phyloP scores from a whole-genome alignment of 2,888 invertebrate genomes.

The Eremobia ochroleuca region DNA sequence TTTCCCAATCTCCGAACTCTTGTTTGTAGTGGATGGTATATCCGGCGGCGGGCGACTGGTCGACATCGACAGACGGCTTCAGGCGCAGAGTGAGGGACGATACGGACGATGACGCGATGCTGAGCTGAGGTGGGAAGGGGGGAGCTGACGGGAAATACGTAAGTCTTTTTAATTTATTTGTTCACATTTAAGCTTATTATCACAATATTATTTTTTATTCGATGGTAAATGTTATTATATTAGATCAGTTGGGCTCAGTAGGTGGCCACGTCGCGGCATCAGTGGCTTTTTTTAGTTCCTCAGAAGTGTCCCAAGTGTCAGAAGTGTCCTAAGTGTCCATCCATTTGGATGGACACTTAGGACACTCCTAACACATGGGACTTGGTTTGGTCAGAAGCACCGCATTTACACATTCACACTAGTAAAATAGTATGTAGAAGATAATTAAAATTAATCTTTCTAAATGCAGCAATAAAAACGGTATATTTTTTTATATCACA shows the following conservation, averaged over 20 bases:
- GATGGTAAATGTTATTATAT: background rate
- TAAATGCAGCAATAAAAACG: background rate
- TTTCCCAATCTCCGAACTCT: conserved; percentile 98
- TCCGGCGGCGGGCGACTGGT: conserved; percentile 97
- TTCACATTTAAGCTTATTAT: background rate
- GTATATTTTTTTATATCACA: background rate
- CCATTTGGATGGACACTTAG: background rate
- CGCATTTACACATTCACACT: background rate
- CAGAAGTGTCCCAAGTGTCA: background rate
- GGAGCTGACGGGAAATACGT: conserved; percentile 77
- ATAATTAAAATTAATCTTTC: background rate
- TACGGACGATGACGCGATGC: conserved; percentile 89
- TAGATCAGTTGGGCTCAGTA: background rate
- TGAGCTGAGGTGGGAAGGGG: conserved; percentile 88
- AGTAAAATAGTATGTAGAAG: background rate
- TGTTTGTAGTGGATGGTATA: conserved; percentile 98
- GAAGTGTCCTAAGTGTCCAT: background rate
- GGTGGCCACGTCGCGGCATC: background rate
- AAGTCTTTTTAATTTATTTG: conserved; percentile 6
- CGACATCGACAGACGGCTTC: conserved; percentile 92
- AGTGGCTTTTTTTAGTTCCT: background rate
- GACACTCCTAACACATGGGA: background rate
- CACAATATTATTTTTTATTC: background rate
- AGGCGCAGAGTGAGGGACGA: conserved; percentile 88
- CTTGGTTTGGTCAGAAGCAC: background rate